Evolutionary conservation across 2,797 vertebrate genomes (phyloP).

Genomic region (Nannoperca obscura): DNA sequence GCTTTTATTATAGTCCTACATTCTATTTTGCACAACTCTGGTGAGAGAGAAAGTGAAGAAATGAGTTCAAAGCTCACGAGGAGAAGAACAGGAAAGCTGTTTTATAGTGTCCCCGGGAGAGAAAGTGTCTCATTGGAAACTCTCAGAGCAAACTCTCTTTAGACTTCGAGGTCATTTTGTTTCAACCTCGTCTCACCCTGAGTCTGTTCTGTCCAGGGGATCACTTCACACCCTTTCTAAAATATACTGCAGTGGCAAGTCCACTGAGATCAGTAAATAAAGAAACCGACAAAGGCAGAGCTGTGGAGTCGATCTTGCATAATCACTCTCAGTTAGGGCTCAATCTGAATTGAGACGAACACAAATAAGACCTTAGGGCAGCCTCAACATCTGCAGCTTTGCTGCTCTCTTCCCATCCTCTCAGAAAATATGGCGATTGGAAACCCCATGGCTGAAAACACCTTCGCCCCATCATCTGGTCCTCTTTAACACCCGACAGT

Average conservation of each 20-base stretch:
- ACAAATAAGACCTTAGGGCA: conserved; percentile 57
- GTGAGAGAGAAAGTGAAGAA: conserved; percentile 56
- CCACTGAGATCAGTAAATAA: conserved; percentile 38
- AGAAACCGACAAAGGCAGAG: conserved; percentile 10
- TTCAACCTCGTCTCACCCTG: conserved; percentile 36
- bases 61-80: conserved; percentile 52
- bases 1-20: conserved; percentile 65
- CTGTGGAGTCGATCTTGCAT: conserved; percentile 36
- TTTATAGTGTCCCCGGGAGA: conserved; percentile 33
- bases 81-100: conserved; percentile 58
- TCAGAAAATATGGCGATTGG: conserved; percentile 57
- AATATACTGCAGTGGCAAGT: conserved; percentile 34
- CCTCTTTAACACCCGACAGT: conserved; percentile 67
- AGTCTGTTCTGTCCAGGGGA: conserved; percentile 26
- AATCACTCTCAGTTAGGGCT: conserved; percentile 43
- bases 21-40: conserved; percentile 47
- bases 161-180: conserved; percentile 53
- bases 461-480: conserved; percentile 76
- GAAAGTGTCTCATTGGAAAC: conserved; percentile 48
- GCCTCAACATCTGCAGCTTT: conserved; percentile 69
- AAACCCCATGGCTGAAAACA: conserved; percentile 65
- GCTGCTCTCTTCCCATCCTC: conserved; percentile 60
- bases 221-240: conserved; percentile 41
- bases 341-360: conserved; percentile 39
- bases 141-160: conserved; percentile 38